Evolutionary conservation across 2,888 invertebrate species (phyloP), one percentile per base, ranked within the genome.

Genomic region (Orchesella flavescens): DNA sequence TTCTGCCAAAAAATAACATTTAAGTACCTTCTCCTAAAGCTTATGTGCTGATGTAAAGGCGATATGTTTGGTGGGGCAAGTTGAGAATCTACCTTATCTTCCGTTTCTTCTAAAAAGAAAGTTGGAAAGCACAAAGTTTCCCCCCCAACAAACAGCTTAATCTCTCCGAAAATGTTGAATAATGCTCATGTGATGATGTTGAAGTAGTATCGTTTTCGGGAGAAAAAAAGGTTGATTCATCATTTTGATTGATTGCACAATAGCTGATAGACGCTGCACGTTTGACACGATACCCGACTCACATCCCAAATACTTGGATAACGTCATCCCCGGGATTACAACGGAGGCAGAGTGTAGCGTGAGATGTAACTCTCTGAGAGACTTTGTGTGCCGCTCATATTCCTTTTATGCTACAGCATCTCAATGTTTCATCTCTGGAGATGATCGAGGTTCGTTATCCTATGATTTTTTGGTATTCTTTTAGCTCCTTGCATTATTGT

Each of bases 381-480:
- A 89, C 61, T 91, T 91, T 88, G 89, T 89, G 72, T 91, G 91
- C 84, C 89, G 91, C 19, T 90, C 90, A 0, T 90, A 89, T 84
- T 90, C 91, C 12, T 90, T 90, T 86, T 90, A 90, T 84, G 89
- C 90, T 7, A 89, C 90, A 44, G 90, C 89, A 4, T 89, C 89
- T 5, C 90, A 91, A 87, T 91, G 91, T 84, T 90, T 91, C 86
- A 89, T 91, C 61, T 90, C 90, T 46, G 90, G 90, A 13, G 90
- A 90, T 87, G 90, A 90, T 86, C 88, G 88, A 88, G 89, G 90
- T 90, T 87, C 87, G 87, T n/a, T 55, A 15, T 66, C n/a, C 74
- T 53, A 2, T 65, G 3, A 19, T 4, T 21, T 71, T 71, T 71
- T 19, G 5, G n/a, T 44, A 7, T 3, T 17, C 1, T 15, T 68